Percentiles rank a stretch among this genome's conserved stretches.
phyloP scores from a whole-genome alignment of 2,888 invertebrate species.

The Eulithis testata region DNA sequence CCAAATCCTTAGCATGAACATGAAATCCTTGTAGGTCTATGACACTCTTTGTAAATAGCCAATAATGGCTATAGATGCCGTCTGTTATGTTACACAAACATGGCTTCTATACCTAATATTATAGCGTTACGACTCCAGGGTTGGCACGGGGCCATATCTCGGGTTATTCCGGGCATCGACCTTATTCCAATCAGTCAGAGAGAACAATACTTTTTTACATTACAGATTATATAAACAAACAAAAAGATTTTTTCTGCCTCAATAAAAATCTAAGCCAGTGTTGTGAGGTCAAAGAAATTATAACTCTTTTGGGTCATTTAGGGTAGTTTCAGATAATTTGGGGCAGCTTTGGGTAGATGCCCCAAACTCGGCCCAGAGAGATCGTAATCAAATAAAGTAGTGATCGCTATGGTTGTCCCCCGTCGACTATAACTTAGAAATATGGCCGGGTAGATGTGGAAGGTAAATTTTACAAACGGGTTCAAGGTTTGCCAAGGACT shows the following conservation, averaged over 20 bases:
- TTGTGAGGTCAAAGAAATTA: too few species aligned
- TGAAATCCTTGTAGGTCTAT: too few species aligned
- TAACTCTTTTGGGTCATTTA: not conserved
- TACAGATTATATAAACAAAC: constrained; percentile 3
- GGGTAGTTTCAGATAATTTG: constrained; percentile 10
- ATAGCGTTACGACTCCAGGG: constrained; percentile 37
- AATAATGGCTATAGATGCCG: too few species aligned
- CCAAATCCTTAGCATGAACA: too few species aligned
- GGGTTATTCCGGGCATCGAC: constrained; percentile 62
- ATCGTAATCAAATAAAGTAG: constrained; percentile 44
- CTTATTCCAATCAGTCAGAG: constrained; percentile 51
- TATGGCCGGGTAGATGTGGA: constrained; percentile 30
- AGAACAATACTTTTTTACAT: constrained; percentile 49
- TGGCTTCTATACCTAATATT: constrained; percentile 17
- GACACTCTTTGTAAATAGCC: too few species aligned
- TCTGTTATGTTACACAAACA: constrained; percentile 15
- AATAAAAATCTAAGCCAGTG: too few species aligned
- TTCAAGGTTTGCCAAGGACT: too few species aligned
- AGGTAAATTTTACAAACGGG: constrained; percentile 32
- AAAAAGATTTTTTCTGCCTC: too few species aligned
- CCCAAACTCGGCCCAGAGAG: constrained; percentile 1
- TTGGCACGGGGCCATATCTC: constrained; percentile 57
- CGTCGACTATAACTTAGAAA: constrained; percentile 39
- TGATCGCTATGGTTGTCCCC: constrained; percentile 38
- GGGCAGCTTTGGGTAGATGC: not conserved